phyloP scores from a whole-genome alignment of 2,797 vertebrate genomes.

The Melanotaenia boesemani region DNA sequence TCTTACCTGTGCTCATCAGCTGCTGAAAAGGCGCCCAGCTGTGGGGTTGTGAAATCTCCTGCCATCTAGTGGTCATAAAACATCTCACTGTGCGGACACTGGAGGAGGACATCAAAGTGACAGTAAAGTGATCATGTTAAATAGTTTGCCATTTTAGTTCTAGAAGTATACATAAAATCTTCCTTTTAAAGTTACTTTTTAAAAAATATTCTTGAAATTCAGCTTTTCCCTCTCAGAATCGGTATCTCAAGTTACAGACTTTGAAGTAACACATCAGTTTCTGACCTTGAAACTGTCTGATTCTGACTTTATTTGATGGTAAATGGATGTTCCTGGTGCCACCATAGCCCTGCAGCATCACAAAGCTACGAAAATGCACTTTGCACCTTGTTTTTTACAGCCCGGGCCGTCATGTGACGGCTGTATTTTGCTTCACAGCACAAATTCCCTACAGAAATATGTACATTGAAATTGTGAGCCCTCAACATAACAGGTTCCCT shows the following conservation, averaged over 20 bases:
- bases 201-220: no score
- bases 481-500: background rate
- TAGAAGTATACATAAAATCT: background rate
- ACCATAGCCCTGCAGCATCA: no score
- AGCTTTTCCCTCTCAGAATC: no score
- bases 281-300: no score
- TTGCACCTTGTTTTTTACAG: no score
- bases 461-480: background rate
- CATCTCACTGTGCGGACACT: background rate
- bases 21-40: background rate
- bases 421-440: no score
- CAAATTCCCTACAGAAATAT: no score
- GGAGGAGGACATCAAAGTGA: no score
- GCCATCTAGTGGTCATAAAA: slow-evolving; percentile 43
- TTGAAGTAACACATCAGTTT: background rate
- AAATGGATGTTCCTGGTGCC: no score
- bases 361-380: no score
- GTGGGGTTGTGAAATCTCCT: slow-evolving; percentile 10
- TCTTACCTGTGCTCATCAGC: background rate
- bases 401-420: no score
- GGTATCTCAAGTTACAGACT: background rate
- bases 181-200: background rate
- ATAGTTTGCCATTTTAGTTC: background rate
- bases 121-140: background rate
- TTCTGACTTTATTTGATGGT: no score